Evolutionary conservation across 2,888 invertebrate genomes (phyloP).

Genomic region (Eilema griseolum): DNA sequence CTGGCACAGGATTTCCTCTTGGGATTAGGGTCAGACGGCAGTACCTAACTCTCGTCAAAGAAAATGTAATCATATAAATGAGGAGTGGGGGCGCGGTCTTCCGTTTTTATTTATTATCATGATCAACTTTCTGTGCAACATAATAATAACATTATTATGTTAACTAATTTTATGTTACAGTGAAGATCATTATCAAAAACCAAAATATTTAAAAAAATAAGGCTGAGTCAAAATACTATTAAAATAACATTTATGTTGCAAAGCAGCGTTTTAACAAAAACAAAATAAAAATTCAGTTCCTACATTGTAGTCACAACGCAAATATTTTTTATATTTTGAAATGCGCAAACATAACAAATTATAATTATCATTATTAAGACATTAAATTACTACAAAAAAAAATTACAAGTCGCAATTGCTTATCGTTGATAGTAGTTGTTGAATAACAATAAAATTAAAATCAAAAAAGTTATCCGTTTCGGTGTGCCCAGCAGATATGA

Average conservation of each 20-base stretch:
- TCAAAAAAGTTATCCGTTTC: neutral
- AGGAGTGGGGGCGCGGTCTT: no score
- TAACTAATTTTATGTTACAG: no score
- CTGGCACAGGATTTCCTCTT: no score
- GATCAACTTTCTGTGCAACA: no score
- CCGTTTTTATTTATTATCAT: no score
- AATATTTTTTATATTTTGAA: neutral
- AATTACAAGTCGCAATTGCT: neutral
- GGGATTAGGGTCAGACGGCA: no score
- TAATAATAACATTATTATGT: no score
- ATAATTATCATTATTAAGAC: slow-evolving; percentile 3
- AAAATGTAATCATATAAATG: no score
- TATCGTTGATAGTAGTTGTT: neutral
- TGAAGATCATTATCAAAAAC: no score
- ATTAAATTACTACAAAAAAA: slow-evolving; percentile 2
- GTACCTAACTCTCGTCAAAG: no score
- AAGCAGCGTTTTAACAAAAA: neutral
- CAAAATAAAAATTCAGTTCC: no score
- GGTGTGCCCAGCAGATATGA: neutral
- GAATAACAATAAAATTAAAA: neutral
- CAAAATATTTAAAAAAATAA: no score
- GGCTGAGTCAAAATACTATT: neutral
- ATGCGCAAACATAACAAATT: neutral
- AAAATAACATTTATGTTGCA: neutral
- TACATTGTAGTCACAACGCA: neutral